Evolutionary conservation across 1,140 invertebrate species (phyloP).

Genomic region (Cyrtorhinus lividipennis): DNA sequence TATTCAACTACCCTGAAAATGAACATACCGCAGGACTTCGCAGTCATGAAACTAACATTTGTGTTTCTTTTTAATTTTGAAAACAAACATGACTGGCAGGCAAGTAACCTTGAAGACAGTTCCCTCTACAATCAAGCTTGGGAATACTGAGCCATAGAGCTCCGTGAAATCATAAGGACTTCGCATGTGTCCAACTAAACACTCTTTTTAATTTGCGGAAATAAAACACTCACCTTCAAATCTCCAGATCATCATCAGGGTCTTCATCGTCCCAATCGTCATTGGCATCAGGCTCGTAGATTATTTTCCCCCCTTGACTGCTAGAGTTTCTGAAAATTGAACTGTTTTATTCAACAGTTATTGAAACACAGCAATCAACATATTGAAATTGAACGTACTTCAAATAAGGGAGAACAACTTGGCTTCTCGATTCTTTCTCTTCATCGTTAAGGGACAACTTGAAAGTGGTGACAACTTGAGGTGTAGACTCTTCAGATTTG

Average conservation of each 20-base stretch:
- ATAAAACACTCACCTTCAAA: no score
- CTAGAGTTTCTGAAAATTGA: background rate
- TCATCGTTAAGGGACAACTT: conserved; percentile 18
- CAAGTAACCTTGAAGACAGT: no score
- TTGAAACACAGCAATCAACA: background rate
- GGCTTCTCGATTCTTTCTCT: conserved; percentile 16
- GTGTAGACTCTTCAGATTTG: background rate
- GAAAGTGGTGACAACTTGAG: conserved; percentile 9
- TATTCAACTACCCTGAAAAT: no score
- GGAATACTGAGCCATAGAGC: no score
- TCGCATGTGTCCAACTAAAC: no score
- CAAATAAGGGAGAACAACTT: conserved; percentile 17
- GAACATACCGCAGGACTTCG: no score
- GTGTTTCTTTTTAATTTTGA: no score
- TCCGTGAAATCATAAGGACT: no score
- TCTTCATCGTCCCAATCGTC: conserved; percentile 23
- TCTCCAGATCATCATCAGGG: conserved; percentile 21
- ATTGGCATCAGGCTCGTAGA: conserved; percentile 20
- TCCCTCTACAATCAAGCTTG: no score
- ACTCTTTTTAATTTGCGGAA: no score
- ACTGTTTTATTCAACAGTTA: background rate
- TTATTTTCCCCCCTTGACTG: conserved; percentile 7
- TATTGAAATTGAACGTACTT: conserved; percentile 7
- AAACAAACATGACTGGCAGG: no score
- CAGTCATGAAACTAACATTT: no score